Base-by-base conservation (phyloP, 2,888 invertebrate genomes). In the Agonopterix alstromeriana region DNA sequence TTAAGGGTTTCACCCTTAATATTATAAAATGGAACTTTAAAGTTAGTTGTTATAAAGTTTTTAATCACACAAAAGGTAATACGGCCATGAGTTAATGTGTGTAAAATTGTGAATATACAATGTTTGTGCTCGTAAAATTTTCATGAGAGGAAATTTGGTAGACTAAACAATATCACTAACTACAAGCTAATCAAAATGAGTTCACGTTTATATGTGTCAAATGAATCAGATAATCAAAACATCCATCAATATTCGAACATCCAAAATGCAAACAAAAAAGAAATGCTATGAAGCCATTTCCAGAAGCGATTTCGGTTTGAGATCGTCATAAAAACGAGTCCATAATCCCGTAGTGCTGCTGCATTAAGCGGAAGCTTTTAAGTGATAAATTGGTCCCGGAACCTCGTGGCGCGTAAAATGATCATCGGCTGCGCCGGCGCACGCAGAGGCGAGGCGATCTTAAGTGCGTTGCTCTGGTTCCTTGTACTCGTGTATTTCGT, bases 381-480 rank as follows among this genome's bases (percentile, higher is more conserved):
- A 84, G 81, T 86, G 85, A 83, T 86, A 85, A 85, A 87, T 86
- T 82, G 82, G 73, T 77, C 76, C 81, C 84, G 87, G 87, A 87
- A 87, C 82, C 68, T 67, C 73, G 74, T 72, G 76, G 76, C 77
- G 73, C 78, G 82, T 84, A 80, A 83, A 85, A 77, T 77, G 77
- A 82, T 81, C 72, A 80, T 78, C 78, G 77, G 68, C 10, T 43
- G 38, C 27, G 35, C 52, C 60, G 55, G 57, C 45, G 45, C 36
- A 36, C 45, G 45, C 36, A 36, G 36, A 36, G 36, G 43, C 40
- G 27, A 57, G 64, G 52, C 61, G 56, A 60, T 65, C 68, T 42
- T 67, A 70, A 84, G 83, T 82, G 77, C 83, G 77, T 73, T 74
- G 78, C 74, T 82, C 81, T 69, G 75, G 69, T 70, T 72, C 67